Evolutionary conservation across 2,797 vertebrate genomes (phyloP), one percentile per base, ranked within the genome.

Genomic region (Chelon labrosus): DNA sequence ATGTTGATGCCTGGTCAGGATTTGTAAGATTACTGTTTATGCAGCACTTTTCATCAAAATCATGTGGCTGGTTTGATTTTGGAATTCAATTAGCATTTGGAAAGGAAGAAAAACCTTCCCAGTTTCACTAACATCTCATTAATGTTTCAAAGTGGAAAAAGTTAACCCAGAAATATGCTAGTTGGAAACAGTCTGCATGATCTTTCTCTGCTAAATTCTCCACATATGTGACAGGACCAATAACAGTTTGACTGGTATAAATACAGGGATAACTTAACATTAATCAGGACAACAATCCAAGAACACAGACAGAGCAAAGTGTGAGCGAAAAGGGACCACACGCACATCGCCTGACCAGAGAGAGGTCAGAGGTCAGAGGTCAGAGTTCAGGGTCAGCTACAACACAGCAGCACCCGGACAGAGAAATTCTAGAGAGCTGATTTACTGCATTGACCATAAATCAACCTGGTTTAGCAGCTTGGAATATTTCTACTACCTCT

Each of bases 311-410:
- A n/a, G 13, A 37, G 19, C 19, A 19, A 17, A 25, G 22, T 53
- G n/a, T 11, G 3, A 50, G 3, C 63, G 10, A 59, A 44, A 63
- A 38, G 3, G 2, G 0, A 59, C 16, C 46, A 53, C 54, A 57
- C 37, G 3, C n/a, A 49, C 10, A 41, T 54, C 54, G 41, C 25
- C 67, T 72, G 46, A 46, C 37, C 65, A 56, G 9, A n/a, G 50
- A 71, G 35, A 74, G 58, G 65, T 67, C 61, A 73, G 20, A 42
- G 41, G 56, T 70, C 56, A 77, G 19, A 53, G 41, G 20, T 62
- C 61, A 77, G 19, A 53, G 41, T 17, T 62, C 61, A 54, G 38
- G 41, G 61, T 63, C 62, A 55, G 39, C 38, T 52, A 10, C 56
- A 61, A 4, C 12, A 4, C 27, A 60, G 7, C 38, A 3, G 7